Percentiles rank a stretch among this genome's conserved stretches.
These are phyloP conservation scores for Spea hammondii DNA, from an alignment of 2,797 vertebrate species.

Conservation along the genomic window DNA sequence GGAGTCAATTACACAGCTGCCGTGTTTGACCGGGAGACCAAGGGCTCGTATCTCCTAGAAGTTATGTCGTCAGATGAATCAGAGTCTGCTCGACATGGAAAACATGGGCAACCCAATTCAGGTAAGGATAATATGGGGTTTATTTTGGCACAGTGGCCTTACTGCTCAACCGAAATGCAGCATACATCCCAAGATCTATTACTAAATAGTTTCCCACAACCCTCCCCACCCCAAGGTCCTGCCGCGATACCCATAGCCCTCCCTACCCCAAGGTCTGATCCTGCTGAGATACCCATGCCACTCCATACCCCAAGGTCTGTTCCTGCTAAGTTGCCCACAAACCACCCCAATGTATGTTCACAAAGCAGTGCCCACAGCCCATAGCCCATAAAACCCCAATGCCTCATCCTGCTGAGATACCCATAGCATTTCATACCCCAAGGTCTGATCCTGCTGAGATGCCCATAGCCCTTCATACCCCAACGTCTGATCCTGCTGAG, in stretches of 20 bases:
- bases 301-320: too few relatives aligned
- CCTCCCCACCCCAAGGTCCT: neutral
- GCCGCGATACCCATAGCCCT: neutral
- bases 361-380: too few relatives aligned
- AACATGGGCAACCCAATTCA: slow-evolving; percentile 82
- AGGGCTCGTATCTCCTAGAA: slow-evolving; percentile 83
- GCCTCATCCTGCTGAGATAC: too few relatives aligned
- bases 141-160: neutral
- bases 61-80: slow-evolving; percentile 81
- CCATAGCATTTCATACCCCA: too few relatives aligned
- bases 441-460: too few relatives aligned
- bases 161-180: neutral
- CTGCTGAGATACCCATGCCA: neutral
- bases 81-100: slow-evolving; percentile 83
- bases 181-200: too few relatives aligned
- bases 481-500: too few relatives aligned
- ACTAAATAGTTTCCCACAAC: too few relatives aligned
- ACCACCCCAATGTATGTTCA: too few relatives aligned
- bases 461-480: too few relatives aligned
- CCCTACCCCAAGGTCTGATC: neutral
- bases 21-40: slow-evolving; percentile 84
- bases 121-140: slow-evolving; percentile 64
- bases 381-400: too few relatives aligned
- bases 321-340: too few relatives aligned
- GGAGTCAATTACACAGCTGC: slow-evolving; percentile 79